phyloP scores from a whole-genome alignment of 2,113 vertebrate species.

The Xiphorhynchus elegans region DNA sequence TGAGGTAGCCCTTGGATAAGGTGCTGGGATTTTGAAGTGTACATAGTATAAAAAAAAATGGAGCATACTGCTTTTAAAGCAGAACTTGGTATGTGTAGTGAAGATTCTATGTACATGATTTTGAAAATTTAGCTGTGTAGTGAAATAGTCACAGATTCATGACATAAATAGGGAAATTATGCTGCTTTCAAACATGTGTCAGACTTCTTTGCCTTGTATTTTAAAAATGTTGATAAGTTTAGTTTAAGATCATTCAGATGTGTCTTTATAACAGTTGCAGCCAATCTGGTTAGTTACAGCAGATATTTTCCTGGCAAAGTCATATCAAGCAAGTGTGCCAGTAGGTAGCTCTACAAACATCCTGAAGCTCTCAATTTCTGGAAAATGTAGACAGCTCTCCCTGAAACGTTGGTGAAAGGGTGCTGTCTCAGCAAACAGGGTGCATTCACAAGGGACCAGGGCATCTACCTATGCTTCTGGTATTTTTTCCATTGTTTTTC shows the following conservation, averaged over 20 bases:
- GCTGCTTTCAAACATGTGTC: fast-evolving
- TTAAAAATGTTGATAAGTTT: background rate
- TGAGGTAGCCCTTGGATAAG: background rate
- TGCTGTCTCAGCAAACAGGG: background rate
- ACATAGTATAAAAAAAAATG: background rate
- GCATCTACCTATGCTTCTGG: background rate
- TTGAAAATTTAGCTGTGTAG: background rate
- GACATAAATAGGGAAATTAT: background rate
- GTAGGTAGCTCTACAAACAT: background rate
- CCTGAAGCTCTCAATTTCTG: background rate
- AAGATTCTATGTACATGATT: background rate
- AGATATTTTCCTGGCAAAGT: background rate
- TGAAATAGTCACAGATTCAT: background rate
- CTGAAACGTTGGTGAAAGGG: background rate
- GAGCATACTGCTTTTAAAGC: background rate
- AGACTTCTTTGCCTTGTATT: background rate
- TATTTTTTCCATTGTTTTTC: background rate
- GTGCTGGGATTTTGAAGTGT: background rate
- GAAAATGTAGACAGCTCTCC: background rate
- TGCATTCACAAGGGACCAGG: background rate
- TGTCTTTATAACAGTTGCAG: background rate
- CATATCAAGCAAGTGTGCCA: background rate
- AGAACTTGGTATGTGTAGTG: background rate
- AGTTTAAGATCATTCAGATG: background rate
- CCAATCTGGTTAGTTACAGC: background rate